Evolutionary conservation across 1,140 invertebrate genomes (phyloP), one percentile per base, ranked within the genome.

Genomic region (Papilio polytes): DNA sequence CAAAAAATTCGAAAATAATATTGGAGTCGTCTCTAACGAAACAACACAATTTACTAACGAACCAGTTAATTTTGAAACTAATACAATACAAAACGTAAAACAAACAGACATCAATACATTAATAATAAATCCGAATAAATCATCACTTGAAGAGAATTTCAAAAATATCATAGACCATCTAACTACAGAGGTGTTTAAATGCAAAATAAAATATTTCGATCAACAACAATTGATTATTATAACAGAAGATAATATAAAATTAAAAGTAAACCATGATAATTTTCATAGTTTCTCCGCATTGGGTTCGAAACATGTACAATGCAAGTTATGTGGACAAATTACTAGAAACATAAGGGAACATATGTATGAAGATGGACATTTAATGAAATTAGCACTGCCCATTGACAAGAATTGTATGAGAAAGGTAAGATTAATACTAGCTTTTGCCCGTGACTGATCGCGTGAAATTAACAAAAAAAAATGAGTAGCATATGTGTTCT

Each of bases 331-430:
- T 51, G 13, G 20, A 13, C 3, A 12, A 22, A 74, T 74, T 51
- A 1, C 44, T 6, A 48, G 10, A 26, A 15, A 74, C 26, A 15
- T 46, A 13, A 74, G 48, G 1, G 73, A 20, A 22, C 73, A 74
- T 26, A 74, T 74, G 8, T 48, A 15, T 2, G 9, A 41, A 4
- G 4, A 36, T 13, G n/a, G 46, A 12, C 72, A 74, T 74, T 4
- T 74, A 44, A 41, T 18, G 18, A 74, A 74, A 20, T n/a, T 74
- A 44, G 41, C 41, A 2, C 20, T 74, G n/a, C 72, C 72, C 15
- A 46, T 74, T 13, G 41, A 74, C 12, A 74, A 74, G n/a, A 36
- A 74, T 20, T 44, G 72, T 22, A 74, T 74, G 3, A 74, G 72
- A 48, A 41, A 74, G 72, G 72, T 74, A 46, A 74, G n/a, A 20